Conservation (phyloP, 2,113 vertebrate species). For the Heterotis niloticus region DNA sequence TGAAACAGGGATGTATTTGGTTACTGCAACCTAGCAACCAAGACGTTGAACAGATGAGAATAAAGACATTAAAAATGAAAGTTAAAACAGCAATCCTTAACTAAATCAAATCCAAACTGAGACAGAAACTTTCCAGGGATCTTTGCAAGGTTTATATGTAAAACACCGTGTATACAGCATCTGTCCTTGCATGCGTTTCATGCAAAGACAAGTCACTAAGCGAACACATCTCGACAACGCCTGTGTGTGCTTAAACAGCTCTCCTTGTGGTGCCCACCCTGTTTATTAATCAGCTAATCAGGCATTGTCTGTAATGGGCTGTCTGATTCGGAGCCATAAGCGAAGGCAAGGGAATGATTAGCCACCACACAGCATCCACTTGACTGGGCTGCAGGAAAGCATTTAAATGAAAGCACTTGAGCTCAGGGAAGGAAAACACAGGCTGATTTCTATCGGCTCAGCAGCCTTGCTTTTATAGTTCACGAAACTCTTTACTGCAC, state of each 20-base stretch:
- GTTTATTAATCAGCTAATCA: constrained; percentile 81
- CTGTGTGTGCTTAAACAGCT: constrained; percentile 61
- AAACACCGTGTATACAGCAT: constrained; percentile 43
- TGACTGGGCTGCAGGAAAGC: constrained; percentile 27
- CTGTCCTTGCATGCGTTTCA: constrained; percentile 42
- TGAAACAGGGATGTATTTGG: too few species aligned
- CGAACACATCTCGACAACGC: constrained; percentile 58
- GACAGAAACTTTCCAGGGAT: background rate
- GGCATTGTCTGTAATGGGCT: constrained; percentile 72
- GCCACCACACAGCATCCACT: constrained; percentile 47
- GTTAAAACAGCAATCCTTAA: background rate
- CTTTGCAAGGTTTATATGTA: too few species aligned
- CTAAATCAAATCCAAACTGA: background rate
- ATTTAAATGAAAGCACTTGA: constrained; percentile 47
- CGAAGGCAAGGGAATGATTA: constrained; percentile 69
- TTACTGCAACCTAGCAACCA: too few species aligned
- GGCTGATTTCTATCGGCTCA: constrained; percentile 12
- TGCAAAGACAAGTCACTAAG: constrained; percentile 57
- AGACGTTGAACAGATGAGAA: background rate
- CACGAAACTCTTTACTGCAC: too few species aligned
- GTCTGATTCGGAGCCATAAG: constrained; percentile 69
- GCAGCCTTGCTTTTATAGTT: background rate
- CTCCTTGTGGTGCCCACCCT: constrained; percentile 54
- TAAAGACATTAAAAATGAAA: background rate
- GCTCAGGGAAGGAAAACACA: constrained; percentile 25